phyloP scores from a whole-genome alignment of 2,113 vertebrate genomes.

The Vulpes vulpes region DNA sequence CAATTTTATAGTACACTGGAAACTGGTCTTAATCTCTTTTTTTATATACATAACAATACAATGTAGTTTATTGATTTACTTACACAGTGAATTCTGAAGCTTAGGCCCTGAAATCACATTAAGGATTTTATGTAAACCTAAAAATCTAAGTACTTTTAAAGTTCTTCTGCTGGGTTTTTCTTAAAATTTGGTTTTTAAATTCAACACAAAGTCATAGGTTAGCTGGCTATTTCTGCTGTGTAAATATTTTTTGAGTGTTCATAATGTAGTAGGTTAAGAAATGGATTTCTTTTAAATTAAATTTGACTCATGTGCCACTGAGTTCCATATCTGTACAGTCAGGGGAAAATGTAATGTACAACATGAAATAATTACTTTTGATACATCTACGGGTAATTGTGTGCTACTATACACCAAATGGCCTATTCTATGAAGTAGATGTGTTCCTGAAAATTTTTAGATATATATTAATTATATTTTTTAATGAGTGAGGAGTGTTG shows the following conservation, averaged over 20 bases:
- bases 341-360: not conserved
- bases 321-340: not conserved
- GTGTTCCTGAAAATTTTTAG: not conserved
- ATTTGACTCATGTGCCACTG: not conserved
- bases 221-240: not conserved
- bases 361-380: not conserved
- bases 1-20: slow-evolving; percentile 33
- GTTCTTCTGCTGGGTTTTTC: not conserved
- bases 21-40: slow-evolving; percentile 55
- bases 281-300: not conserved
- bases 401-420: not conserved
- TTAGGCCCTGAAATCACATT: slow-evolving; percentile 32
- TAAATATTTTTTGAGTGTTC: not conserved
- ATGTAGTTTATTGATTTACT: slow-evolving; percentile 67
- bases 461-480: not conserved
- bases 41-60: slow-evolving; percentile 54
- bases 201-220: not conserved
- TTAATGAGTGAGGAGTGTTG: not conserved
- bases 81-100: slow-evolving; percentile 51
- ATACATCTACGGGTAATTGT: not conserved
- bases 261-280: not conserved
- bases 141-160: slow-evolving; percentile 38
- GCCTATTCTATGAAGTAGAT: not conserved
- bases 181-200: not conserved
- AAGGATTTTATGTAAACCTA: slow-evolving; percentile 48